Evolutionary conservation across 1,140 invertebrate genomes (phyloP).

Genomic region (Drosophila yakuba): DNA sequence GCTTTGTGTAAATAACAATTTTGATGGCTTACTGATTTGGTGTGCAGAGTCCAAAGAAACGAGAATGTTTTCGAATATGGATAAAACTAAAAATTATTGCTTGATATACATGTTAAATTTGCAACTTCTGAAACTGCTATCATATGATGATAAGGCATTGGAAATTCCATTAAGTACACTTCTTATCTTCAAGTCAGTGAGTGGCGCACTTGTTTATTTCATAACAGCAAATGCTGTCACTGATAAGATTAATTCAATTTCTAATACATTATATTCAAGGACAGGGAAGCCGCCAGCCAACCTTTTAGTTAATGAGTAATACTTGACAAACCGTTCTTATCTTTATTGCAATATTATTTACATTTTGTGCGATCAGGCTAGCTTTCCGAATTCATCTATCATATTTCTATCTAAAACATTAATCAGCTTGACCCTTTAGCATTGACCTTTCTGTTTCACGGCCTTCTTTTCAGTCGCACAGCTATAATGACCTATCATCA

Average conservation of each 20-base stretch:
- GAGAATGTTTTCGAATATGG: too few species aligned
- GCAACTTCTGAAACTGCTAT: background rate
- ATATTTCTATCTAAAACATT: background rate
- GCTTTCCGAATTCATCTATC: background rate
- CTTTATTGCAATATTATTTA: background rate
- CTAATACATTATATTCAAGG: background rate
- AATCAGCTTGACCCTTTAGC: background rate
- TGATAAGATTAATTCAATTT: background rate
- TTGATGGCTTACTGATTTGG: too few species aligned
- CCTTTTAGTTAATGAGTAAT: background rate
- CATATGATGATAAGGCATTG: background rate
- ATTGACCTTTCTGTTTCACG: background rate
- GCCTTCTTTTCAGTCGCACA: background rate
- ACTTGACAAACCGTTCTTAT: background rate
- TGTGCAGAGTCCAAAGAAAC: too few species aligned
- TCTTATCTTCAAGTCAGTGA: background rate
- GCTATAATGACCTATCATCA: background rate
- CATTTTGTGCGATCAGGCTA: background rate
- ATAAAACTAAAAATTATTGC: too few species aligned
- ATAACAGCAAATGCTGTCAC: background rate
- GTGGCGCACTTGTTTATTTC: background rate
- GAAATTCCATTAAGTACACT: background rate
- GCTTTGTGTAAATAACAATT: too few species aligned
- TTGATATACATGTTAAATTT: too few species aligned
- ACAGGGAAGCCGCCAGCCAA: background rate